Evolutionary conservation across 2,113 vertebrate genomes (phyloP).

Genomic region (Mus pahari): DNA sequence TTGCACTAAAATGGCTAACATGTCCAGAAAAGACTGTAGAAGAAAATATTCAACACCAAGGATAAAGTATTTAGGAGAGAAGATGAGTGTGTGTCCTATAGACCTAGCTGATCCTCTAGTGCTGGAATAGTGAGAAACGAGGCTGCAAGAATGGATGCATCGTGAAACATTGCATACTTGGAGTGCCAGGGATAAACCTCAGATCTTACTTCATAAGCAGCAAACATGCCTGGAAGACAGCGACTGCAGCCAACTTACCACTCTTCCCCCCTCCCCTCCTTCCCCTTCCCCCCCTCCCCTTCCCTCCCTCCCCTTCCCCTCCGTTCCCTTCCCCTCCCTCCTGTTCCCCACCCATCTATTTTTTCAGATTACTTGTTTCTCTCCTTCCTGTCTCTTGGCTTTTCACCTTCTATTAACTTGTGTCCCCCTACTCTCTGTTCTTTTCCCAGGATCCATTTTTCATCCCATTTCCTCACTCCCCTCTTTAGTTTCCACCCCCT

Average conservation of each 20-base stretch:
- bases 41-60: neutral
- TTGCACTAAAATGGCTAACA: neutral
- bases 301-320: fast-evolving
- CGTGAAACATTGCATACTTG: neutral
- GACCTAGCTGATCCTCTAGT: neutral
- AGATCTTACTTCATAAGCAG: neutral
- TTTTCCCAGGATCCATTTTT: neutral
- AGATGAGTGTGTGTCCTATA: neutral
- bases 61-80: neutral
- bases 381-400: neutral
- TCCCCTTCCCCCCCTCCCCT: too few relatives aligned
- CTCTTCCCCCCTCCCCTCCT: fast-evolving
- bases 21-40: neutral
- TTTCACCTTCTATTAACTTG: neutral
- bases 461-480: neutral
- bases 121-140: neutral
- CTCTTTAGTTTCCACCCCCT: too few relatives aligned
- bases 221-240: fast-evolving
- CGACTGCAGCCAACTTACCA: neutral
- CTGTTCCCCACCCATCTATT: neutral
- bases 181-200: neutral
- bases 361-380: neutral
- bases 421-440: neutral
- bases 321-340: neutral
- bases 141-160: neutral